Conservation (phyloP, 2,888 invertebrate genomes). For the Crocallis elinguaria region DNA sequence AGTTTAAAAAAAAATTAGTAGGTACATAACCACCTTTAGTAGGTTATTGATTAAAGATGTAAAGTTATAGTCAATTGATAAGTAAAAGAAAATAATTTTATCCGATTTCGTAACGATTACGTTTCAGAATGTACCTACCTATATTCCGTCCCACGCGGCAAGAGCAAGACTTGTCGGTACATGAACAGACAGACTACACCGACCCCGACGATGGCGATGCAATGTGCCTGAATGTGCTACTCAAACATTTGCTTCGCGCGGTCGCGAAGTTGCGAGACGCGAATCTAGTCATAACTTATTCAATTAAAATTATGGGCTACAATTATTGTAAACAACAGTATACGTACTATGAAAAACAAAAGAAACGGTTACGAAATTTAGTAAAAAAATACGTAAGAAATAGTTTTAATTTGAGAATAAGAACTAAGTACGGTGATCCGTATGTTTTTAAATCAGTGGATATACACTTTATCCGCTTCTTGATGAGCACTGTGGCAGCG, state of each 20-base stretch:
- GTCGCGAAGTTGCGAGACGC: background rate
- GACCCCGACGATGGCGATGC: background rate
- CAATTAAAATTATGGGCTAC: slow-evolving; percentile 33
- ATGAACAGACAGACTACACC: slow-evolving; percentile 31
- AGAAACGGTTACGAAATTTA: slow-evolving; percentile 7
- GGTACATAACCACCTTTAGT: too few relatives aligned
- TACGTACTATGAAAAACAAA: slow-evolving; percentile 1
- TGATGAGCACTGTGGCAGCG: background rate
- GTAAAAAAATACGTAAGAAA: background rate
- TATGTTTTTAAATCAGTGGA: background rate
- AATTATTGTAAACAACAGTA: slow-evolving; percentile 33
- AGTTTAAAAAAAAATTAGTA: too few relatives aligned
- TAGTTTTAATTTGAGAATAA: background rate
- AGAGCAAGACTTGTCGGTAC: slow-evolving; percentile 58
- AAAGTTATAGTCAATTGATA: too few relatives aligned
- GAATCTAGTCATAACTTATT: background rate
- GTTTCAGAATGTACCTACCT: too few relatives aligned
- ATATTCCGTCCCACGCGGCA: slow-evolving; percentile 2
- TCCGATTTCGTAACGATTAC: too few relatives aligned
- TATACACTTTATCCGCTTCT: background rate
- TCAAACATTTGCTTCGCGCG: background rate
- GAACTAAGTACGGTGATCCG: background rate
- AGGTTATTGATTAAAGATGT: too few relatives aligned
- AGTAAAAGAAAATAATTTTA: too few relatives aligned
- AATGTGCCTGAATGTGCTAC: background rate